Conservation (phyloP, 2,113 vertebrate genomes). For the Lota lota region DNA sequence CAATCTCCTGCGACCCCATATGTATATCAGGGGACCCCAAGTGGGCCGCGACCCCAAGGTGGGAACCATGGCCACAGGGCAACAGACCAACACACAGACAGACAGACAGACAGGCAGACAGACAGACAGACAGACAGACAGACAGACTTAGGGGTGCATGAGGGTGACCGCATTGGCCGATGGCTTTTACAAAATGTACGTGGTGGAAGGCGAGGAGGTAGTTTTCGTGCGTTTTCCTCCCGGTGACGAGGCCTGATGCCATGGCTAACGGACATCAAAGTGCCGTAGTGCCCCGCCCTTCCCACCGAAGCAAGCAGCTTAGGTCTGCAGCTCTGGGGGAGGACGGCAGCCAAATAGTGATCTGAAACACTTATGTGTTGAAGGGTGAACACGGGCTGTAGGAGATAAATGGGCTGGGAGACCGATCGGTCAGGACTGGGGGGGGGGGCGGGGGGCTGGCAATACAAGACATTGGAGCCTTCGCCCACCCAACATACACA, state of each 20-base stretch:
- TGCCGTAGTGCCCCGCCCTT: conserved; percentile 62
- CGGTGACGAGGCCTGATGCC: conserved; percentile 33
- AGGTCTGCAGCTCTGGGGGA: conserved; percentile 54
- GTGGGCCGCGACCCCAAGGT: too few species aligned
- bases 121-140: background rate
- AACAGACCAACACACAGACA: background rate
- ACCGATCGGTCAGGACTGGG: conserved; percentile 5
- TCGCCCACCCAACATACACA: too few species aligned
- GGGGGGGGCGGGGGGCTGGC: background rate
- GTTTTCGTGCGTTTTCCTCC: conserved; percentile 24
- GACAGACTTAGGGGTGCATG: background rate
- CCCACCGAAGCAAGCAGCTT: conserved; percentile 57
- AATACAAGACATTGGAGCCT: too few species aligned
- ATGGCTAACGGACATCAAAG: conserved; percentile 59
- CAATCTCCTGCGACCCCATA: too few species aligned
- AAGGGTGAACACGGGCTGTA: conserved; percentile 19
- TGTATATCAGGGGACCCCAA: too few species aligned
- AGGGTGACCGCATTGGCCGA: too few species aligned
- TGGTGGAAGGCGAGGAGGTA: background rate
- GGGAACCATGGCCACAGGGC: too few species aligned
- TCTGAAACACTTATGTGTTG: conserved; percentile 48
- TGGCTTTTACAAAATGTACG: too few species aligned
- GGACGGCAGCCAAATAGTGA: conserved; percentile 43
- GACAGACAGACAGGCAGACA: background rate
- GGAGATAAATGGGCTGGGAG: background rate